Evolutionary conservation across 23 tunicate genomes (phyloP).

Genomic region (Styela plicata): DNA sequence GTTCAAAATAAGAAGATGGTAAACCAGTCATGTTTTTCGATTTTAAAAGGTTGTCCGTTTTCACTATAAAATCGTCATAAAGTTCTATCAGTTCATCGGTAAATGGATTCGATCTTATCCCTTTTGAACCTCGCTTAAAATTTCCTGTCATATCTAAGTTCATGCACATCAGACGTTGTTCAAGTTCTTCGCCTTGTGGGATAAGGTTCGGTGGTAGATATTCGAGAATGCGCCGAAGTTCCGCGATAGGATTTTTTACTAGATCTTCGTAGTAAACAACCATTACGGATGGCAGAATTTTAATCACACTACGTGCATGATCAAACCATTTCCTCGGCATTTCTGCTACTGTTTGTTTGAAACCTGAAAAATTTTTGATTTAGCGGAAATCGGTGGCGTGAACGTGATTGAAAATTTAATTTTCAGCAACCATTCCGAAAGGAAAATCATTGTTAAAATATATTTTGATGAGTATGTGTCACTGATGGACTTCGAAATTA

Average conservation of each 20-base stretch:
- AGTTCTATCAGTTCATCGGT: not conserved
- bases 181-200: not conserved
- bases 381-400: no score
- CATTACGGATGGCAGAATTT: not conserved
- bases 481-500: no score
- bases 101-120: not conserved
- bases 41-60: not conserved
- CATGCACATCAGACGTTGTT: constrained; percentile 6
- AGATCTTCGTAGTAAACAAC: constrained; percentile 8
- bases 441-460: no score
- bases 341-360: not conserved
- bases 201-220: not conserved
- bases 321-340: not conserved
- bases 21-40: not conserved
- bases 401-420: no score
- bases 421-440: no score
- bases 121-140: constrained; percentile 2
- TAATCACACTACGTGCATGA: not conserved
- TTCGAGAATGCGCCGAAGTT: not conserved
- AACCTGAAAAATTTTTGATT: not conserved
- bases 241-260: not conserved
- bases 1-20: not conserved
- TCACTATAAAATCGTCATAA: not conserved
- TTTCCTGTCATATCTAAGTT: not conserved
- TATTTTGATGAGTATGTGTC: no score